Evolutionary conservation across 2,113 vertebrate genomes (phyloP).

Genomic region (Sporophila hypoxantha): DNA sequence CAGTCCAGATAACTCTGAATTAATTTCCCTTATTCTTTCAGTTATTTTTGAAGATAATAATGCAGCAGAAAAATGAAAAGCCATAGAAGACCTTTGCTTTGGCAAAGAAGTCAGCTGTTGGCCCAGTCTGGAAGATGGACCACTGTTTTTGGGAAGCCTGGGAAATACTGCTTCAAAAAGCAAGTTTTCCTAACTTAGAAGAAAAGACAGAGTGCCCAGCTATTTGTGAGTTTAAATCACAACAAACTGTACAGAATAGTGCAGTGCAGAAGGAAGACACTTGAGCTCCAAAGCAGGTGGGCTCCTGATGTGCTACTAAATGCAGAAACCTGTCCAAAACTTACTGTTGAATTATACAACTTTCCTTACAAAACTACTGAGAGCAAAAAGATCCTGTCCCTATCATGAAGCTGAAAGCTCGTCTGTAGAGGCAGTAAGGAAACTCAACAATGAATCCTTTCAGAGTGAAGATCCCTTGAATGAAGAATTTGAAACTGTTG

Average conservation of each 20-base stretch:
- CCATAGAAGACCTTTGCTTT: slow-evolving; percentile 54
- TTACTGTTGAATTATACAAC: background rate
- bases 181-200: slow-evolving; percentile 53
- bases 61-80: slow-evolving; percentile 76
- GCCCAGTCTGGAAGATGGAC: slow-evolving; percentile 64
- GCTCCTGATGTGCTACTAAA: slow-evolving; percentile 30
- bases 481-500: slow-evolving; percentile 36
- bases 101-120: slow-evolving; percentile 56
- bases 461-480: slow-evolving; percentile 35
- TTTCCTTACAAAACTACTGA: slow-evolving; percentile 36
- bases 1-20: slow-evolving; percentile 17
- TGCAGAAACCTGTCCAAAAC: slow-evolving; percentile 14
- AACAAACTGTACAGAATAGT: slow-evolving; percentile 10
- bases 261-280: slow-evolving; percentile 13
- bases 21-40: slow-evolving; percentile 48
- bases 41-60: slow-evolving; percentile 66
- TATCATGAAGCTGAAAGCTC: background rate
- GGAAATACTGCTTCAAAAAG: slow-evolving; percentile 57
- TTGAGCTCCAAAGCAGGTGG: slow-evolving; percentile 40
- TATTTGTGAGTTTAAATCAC: background rate
- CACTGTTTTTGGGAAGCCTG: slow-evolving; percentile 49
- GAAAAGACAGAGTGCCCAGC: background rate
- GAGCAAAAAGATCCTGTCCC: background rate
- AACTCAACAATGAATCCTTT: slow-evolving; percentile 29
- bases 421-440: background rate